These are phyloP conservation scores for Zygogramma bicolorata DNA, from an alignment of 2,888 invertebrate genomes.

Conservation along the genomic window DNA sequence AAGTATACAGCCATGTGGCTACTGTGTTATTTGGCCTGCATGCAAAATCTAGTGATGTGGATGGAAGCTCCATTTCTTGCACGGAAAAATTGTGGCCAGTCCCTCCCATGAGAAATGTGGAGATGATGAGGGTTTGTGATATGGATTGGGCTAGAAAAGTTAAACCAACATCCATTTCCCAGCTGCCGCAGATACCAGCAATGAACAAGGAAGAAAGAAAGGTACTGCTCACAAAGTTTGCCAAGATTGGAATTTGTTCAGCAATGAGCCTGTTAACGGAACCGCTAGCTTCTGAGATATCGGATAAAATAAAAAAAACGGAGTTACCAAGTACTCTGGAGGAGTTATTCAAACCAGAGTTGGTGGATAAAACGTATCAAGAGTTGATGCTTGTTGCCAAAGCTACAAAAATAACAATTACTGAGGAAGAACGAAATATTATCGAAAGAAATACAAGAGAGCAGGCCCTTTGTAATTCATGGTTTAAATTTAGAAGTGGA, in stretches of 20 bases:
- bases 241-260: neutral
- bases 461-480: neutral
- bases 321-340: neutral
- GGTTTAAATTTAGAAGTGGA: neutral
- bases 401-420: neutral
- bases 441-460: neutral
- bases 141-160: neutral
- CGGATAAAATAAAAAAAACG: neutral
- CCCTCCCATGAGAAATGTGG: neutral
- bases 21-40: neutral
- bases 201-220: neutral
- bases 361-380: neutral
- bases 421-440: neutral
- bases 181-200: neutral
- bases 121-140: neutral
- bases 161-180: neutral
- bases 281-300: neutral
- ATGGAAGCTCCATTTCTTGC: neutral
- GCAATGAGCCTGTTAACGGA: neutral
- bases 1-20: constrained; percentile 42
- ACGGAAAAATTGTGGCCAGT: neutral
- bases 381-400: neutral
- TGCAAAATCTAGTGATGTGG: neutral
- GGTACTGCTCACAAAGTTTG: neutral
- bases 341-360: neutral